A percentile compares a stretch with the other conserved stretches of the same genome.
phyloP scores from a whole-genome alignment of 2,797 vertebrate genomes.

The Pangasius larnaudii region DNA sequence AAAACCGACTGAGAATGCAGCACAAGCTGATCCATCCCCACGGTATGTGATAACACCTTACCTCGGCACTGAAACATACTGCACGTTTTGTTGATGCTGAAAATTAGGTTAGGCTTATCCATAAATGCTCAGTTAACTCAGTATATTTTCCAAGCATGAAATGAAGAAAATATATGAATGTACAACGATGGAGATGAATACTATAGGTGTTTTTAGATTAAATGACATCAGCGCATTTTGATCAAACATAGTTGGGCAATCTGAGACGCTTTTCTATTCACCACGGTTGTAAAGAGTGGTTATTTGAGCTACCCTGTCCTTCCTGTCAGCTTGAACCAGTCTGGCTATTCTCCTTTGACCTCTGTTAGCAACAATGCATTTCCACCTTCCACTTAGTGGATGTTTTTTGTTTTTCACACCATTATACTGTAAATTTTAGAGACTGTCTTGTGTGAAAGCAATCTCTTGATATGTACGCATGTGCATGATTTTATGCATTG shows the following conservation, averaged over 20 bases:
- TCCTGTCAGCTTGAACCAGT: neutral
- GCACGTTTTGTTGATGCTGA: neutral
- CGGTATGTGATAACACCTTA: neutral
- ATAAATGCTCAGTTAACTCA: neutral
- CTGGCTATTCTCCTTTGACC: neutral
- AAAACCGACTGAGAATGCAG: slow-evolving; percentile 29
- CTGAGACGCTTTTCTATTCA: neutral
- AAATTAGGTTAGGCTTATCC: neutral
- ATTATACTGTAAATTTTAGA: neutral
- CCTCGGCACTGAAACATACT: neutral
- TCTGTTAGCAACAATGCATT: neutral
- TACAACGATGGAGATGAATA: neutral
- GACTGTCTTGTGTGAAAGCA: neutral
- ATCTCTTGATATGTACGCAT: neutral
- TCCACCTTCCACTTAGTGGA: neutral
- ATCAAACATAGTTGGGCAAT: neutral
- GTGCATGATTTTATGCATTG: neutral
- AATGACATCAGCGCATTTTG: neutral
- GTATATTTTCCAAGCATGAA: neutral
- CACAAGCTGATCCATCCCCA: slow-evolving; percentile 1
- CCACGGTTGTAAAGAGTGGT: neutral
- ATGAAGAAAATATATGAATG: neutral
- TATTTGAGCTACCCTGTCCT: neutral
- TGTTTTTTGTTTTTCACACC: neutral
- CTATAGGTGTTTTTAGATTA: neutral